Conservation (phyloP, 2,113 vertebrate genomes). For the Gopherus evgoodei region DNA sequence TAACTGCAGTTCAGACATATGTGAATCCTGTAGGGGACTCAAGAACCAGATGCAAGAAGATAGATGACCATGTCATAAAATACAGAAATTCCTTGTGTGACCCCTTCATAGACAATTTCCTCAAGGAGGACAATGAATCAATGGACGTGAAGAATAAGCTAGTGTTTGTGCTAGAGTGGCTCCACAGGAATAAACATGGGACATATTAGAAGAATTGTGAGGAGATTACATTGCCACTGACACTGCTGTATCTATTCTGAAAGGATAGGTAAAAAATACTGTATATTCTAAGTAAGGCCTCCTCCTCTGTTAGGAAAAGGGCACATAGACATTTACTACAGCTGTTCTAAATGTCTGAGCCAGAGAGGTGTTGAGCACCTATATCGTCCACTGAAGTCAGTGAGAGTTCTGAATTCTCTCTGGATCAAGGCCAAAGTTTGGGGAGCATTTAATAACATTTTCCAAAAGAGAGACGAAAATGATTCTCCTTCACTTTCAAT, state of each 20-base stretch:
- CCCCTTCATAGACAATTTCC: neutral
- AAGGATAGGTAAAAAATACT: neutral
- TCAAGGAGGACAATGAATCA: neutral
- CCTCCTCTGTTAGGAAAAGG: neutral
- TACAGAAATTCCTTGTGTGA: neutral
- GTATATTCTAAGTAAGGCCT: neutral
- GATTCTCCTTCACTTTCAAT: slow-evolving; percentile 45
- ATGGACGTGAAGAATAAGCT: neutral
- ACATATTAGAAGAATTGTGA: neutral
- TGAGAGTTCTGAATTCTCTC: slow-evolving; percentile 25
- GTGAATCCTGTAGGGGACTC: neutral
- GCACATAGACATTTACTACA: neutral
- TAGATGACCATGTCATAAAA: neutral
- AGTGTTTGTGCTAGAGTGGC: neutral
- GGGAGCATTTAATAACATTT: slow-evolving; percentile 43
- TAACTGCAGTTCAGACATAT: neutral
- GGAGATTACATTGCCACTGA: neutral
- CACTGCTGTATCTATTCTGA: neutral
- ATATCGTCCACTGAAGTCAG: neutral
- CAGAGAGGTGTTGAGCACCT: slow-evolving; percentile 31
- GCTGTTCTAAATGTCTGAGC: neutral
- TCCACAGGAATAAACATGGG: neutral
- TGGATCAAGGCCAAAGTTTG: slow-evolving; percentile 24
- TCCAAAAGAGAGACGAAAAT: slow-evolving; percentile 54
- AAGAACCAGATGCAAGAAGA: neutral